Percentiles rank a stretch among this genome's conserved stretches.
These are phyloP conservation scores for Anguilla marmorata DNA, from an alignment of 2,797 vertebrate species.

Conservation along the genomic window DNA sequence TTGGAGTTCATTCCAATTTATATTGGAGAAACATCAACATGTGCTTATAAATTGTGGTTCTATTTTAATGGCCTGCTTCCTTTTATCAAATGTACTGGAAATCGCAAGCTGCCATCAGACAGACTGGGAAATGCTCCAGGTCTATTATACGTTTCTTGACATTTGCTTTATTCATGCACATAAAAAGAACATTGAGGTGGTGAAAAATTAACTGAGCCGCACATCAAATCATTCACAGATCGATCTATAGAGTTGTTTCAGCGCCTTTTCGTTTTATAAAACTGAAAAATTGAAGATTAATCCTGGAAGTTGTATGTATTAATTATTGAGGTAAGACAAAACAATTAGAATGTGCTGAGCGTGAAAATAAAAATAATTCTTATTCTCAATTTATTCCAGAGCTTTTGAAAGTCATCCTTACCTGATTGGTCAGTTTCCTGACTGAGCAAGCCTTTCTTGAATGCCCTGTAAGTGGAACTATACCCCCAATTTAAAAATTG, in stretches of 20 bases:
- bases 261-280: not conserved
- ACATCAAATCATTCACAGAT: not conserved
- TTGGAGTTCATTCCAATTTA: not conserved
- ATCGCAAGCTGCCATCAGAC: not conserved
- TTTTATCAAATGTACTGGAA: not conserved
- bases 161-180: not conserved
- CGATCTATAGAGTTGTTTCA: not conserved
- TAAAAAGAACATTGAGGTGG: not conserved
- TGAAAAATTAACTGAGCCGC: not conserved
- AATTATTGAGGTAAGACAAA: not conserved
- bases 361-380: not conserved
- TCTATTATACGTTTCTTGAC: not conserved
- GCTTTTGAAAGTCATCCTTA: not conserved
- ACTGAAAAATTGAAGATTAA: not conserved
- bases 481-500: not conserved
- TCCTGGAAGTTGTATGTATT: not conserved
- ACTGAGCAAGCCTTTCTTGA: not conserved
- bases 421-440: not conserved
- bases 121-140: not conserved
- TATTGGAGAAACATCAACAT: not conserved
- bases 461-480: not conserved
- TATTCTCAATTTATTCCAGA: not conserved
- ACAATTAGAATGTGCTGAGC: not conserved
- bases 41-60: not conserved
- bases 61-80: not conserved